Conservation (phyloP, 2,113 vertebrate species). For the Phrynosoma blainvillii region DNA sequence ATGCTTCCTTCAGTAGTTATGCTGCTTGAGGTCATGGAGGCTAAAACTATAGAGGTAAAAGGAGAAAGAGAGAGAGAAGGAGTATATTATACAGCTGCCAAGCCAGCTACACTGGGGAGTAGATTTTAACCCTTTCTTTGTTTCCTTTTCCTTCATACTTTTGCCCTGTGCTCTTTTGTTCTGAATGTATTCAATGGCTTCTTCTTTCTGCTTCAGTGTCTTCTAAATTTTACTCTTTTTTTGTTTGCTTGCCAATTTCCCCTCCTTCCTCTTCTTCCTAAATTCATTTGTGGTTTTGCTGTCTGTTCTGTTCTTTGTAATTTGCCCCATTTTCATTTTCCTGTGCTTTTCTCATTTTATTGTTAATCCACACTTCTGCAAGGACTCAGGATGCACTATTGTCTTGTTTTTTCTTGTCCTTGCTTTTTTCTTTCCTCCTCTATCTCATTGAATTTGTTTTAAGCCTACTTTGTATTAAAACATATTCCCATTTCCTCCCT, state of each 20-base stretch:
- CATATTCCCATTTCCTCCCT: not conserved
- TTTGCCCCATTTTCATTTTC: not conserved
- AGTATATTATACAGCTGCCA: not conserved
- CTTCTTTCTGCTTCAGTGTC: not conserved
- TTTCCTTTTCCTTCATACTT: not conserved
- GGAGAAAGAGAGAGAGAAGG: not conserved
- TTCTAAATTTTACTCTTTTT: not conserved
- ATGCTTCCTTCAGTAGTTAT: constrained; percentile 8
- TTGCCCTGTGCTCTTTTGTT: not conserved
- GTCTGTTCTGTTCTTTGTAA: not conserved
- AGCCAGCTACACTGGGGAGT: not conserved
- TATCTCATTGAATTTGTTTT: not conserved
- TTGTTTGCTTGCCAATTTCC: not conserved
- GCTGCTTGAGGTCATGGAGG: not conserved
- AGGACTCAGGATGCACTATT: not conserved
- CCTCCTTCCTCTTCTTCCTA: not conserved
- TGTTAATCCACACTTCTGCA: not conserved
- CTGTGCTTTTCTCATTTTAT: not conserved
- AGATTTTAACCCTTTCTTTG: not conserved
- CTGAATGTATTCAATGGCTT: not conserved
- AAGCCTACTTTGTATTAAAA: not conserved
- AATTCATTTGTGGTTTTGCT: not conserved
- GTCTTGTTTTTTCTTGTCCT: not conserved
- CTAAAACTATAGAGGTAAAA: not conserved
- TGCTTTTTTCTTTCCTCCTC: not conserved